A percentile compares a stretch with the other conserved stretches of the same genome.
These are phyloP conservation scores for Danio jaintianensis DNA, from an alignment of 2,797 vertebrate species.

Conservation along the genomic window DNA sequence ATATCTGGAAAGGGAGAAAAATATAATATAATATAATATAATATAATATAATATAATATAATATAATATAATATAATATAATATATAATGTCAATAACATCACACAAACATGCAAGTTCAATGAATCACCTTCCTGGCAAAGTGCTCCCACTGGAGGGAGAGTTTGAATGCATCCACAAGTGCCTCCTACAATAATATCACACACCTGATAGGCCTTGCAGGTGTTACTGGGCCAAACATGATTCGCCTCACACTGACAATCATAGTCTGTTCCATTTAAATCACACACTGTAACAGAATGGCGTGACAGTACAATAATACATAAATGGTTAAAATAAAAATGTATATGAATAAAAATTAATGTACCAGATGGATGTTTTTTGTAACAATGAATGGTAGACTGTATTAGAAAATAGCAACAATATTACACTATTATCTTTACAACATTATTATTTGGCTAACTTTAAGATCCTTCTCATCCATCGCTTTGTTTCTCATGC, in stretches of 20 bases:
- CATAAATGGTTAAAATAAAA: not conserved
- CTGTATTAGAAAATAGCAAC: not conserved
- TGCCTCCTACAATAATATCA: conserved; percentile 18
- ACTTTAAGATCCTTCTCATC: not conserved
- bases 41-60: too few species aligned
- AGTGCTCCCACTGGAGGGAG: conserved; percentile 65
- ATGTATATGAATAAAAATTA: too few species aligned
- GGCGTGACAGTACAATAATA: not conserved
- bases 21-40: too few species aligned
- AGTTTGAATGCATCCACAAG: conserved; percentile 71
- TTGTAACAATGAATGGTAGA: not conserved
- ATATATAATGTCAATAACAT: not conserved
- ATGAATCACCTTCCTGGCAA: conserved; percentile 27
- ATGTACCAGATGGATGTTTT: too few species aligned
- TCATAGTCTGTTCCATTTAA: conserved; percentile 34
- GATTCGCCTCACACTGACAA: conserved; percentile 38
- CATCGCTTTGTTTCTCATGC: not conserved
- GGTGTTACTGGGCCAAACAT: conserved; percentile 39
- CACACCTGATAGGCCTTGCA: conserved; percentile 58
- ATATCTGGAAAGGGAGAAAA: not conserved
- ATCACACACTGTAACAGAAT: conserved; percentile 37
- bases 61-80: too few species aligned
- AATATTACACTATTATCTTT: not conserved
- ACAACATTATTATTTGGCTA: not conserved
- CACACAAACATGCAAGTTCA: not conserved